Conservation (phyloP, 2,888 invertebrate genomes). For the Octonoba sinensis region DNA sequence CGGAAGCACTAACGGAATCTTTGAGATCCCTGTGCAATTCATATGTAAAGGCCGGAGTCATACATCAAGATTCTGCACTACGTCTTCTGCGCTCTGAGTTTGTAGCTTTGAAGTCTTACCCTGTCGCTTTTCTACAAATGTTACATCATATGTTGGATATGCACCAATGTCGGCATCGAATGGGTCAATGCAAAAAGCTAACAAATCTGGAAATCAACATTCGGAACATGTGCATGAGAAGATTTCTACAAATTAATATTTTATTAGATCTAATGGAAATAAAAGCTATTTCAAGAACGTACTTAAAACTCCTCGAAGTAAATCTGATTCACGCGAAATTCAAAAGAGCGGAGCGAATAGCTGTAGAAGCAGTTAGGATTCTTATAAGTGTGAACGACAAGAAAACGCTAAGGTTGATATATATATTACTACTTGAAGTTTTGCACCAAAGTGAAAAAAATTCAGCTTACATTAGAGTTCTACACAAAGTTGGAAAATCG, state of each 20-base stretch:
- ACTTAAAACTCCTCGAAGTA: background rate
- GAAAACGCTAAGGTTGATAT: no score
- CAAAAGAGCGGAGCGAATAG: background rate
- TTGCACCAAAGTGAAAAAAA: no score
- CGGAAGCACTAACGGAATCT: constrained; percentile 19
- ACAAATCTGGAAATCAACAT: background rate
- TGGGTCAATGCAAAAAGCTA: background rate
- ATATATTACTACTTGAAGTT: no score
- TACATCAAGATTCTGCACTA: constrained; percentile 8
- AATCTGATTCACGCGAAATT: background rate
- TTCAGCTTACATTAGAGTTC: no score
- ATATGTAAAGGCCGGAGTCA: background rate
- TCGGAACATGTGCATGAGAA: background rate
- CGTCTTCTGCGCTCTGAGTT: constrained; percentile 20
- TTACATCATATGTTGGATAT: background rate
- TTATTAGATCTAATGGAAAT: constrained; percentile 2
- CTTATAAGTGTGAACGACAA: no score
- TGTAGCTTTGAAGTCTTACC: constrained; percentile 17
- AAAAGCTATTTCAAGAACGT: background rate
- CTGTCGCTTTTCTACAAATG: constrained; percentile 40
- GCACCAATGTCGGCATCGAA: background rate
- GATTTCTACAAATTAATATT: background rate
- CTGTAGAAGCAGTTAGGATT: no score
- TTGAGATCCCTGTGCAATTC: constrained; percentile 1
- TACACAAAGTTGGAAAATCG: no score